These are phyloP conservation scores for Rhizoglyphus robini DNA, from an alignment of 1,140 invertebrate genomes.

Conservation along the genomic window DNA sequence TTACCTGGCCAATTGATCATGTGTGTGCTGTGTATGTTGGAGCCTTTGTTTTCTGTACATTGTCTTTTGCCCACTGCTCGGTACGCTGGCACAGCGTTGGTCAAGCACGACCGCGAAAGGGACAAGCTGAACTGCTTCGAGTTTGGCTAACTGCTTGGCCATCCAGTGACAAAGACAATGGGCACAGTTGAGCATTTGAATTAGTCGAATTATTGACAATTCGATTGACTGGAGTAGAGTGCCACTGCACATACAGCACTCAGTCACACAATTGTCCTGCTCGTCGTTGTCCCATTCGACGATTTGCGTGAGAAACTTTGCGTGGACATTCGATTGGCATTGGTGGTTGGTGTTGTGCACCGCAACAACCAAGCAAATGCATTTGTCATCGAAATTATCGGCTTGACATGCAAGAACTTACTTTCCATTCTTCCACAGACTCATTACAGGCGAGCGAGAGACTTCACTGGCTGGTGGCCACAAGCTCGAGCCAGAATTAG, in stretches of 20 bases:
- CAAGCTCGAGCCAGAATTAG: too few species aligned
- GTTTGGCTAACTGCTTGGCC: neutral
- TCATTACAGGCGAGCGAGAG: too few species aligned
- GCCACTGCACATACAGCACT: neutral
- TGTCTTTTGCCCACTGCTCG: neutral
- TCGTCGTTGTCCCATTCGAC: neutral
- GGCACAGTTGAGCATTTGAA: neutral
- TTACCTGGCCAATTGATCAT: too few species aligned
- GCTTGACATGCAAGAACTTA: neutral
- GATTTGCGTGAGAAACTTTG: conserved; percentile 14
- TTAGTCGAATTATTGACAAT: neutral
- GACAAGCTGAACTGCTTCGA: neutral
- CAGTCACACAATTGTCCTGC: neutral
- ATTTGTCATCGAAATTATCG: neutral
- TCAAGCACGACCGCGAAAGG: neutral
- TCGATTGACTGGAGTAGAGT: neutral
- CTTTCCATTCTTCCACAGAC: too few species aligned
- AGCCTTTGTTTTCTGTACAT: neutral
- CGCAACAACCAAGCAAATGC: neutral
- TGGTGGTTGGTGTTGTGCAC: too few species aligned
- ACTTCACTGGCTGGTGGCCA: too few species aligned
- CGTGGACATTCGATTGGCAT: conserved; percentile 10
- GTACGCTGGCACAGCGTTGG: neutral
- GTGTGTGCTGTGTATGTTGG: neutral
- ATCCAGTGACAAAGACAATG: neutral